Percentiles rank a stretch among this genome's conserved stretches.
phyloP scores from a whole-genome alignment of 2,888 invertebrate species.

The Meiosimyza platycephala region DNA sequence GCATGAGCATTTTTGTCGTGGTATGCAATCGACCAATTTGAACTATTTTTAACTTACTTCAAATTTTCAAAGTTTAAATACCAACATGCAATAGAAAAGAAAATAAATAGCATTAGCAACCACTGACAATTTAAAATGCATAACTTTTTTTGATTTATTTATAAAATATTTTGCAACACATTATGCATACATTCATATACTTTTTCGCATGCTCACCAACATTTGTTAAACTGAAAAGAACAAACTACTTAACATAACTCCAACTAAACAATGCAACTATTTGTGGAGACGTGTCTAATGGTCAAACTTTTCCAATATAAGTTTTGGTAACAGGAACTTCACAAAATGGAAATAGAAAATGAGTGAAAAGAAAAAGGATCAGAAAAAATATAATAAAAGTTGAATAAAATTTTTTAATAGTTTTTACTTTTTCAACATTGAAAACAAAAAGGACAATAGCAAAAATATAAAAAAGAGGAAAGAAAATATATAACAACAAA shows the following conservation, averaged over 20 bases:
- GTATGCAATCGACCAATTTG: too few species aligned
- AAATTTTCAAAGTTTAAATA: too few species aligned
- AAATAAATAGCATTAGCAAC: too few species aligned
- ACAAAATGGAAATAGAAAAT: constrained; percentile 26
- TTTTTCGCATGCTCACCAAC: too few species aligned
- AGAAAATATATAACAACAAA: constrained; percentile 20
- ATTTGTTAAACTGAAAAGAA: not conserved
- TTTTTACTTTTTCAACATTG: too few species aligned
- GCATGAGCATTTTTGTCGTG: too few species aligned
- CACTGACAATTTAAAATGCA: too few species aligned
- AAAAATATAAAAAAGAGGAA: not conserved
- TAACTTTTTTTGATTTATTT: too few species aligned
- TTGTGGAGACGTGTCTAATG: constrained; percentile 30
- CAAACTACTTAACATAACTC: not conserved
- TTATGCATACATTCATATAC: too few species aligned
- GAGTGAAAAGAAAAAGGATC: constrained; percentile 27
- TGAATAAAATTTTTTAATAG: constrained; percentile 33
- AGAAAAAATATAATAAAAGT: constrained; percentile 38
- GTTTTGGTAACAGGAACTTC: not conserved
- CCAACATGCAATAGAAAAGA: too few species aligned
- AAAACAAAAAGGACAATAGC: not conserved
- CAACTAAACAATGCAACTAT: constrained; percentile 11
- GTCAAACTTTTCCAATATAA: constrained; percentile 30
- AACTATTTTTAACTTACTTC: too few species aligned
- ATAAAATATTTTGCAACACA: too few species aligned